Base-by-base conservation (phyloP, 2,797 vertebrate species). In the Champsocephalus gunnari region DNA sequence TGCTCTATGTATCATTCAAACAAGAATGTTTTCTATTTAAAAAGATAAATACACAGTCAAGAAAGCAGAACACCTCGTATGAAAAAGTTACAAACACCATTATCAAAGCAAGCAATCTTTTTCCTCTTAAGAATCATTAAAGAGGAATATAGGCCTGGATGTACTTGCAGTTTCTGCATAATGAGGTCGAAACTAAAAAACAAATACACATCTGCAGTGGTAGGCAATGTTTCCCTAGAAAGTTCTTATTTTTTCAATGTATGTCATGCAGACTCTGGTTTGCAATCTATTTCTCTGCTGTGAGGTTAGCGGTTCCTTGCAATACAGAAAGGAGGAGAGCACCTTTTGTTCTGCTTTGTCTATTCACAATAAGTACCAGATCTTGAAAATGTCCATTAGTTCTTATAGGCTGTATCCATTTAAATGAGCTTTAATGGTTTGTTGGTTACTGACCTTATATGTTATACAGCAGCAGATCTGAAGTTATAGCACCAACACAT, bases 181-280 rank as follows among this genome's bases (percentile, higher is more conserved):
- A 81, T 81, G 67, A 83, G 61, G 78, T 86, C 58, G 71, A 76
- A 84, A 75, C 77, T 51, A 77, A 82, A 70, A 57, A 21, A 49
- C 57, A 66, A 34, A 66, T 66, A 77, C 70, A 63, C 45, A 61
- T 81, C 57, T 77, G 55, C 66, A 67, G 54, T 48, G 47, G 47
- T 58, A 41, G 38, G 66, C 11, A 54, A 68, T 21, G 50, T 70
- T 67, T 81, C 64, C 19, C 57, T 57, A 45, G 45, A 45, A 62
- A 50, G 66, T 19, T 34, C 8, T 59, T 82, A 34, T 63, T 6
- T 71, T 76, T 83, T 77, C 61, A 45, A 43, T 73, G 73, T 57
- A 65, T 58, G 58, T 72, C 63, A 47, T 19, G 11, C 61, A 71
- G 65, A 56, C 48, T 49, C 34, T 38, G 17, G 51, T 66, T 59